Conservation (phyloP, 2,797 vertebrate species). For the Acrocephalus scirpaceus region DNA sequence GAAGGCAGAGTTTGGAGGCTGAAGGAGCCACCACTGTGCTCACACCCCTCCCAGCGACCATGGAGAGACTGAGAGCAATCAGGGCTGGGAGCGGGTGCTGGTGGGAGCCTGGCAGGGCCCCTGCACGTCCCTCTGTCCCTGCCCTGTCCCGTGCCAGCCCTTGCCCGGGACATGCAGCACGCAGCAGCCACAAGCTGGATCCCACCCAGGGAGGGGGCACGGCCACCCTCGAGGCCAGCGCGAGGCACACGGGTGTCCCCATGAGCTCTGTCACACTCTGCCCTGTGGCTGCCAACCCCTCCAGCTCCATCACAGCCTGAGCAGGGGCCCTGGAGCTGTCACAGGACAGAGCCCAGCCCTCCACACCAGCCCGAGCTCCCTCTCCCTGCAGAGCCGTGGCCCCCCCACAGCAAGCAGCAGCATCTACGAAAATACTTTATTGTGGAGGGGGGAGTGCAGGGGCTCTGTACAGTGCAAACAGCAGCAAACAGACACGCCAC, state of each 20-base stretch:
- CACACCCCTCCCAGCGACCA: neutral
- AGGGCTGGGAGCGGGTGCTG: fast-evolving
- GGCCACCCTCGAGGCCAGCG: fast-evolving
- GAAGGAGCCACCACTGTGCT: neutral
- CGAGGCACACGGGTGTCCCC: neutral
- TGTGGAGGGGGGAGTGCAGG: neutral
- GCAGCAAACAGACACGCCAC: fast-evolving
- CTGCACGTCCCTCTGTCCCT: neutral
- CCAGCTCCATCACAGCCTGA: neutral
- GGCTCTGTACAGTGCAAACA: neutral
- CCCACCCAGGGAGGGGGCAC: fast-evolving
- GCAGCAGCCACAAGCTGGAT: neutral
- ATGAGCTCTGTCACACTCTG: neutral
- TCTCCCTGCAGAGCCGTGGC: fast-evolving
- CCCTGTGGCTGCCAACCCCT: neutral
- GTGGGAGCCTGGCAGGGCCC: neutral
- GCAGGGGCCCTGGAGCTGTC: neutral
- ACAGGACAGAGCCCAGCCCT: neutral
- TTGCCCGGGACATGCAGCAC: neutral
- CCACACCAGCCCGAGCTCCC: no score
- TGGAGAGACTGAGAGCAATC: neutral
- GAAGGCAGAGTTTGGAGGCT: neutral
- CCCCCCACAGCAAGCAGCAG: neutral
- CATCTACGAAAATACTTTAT: constrained; percentile 70
- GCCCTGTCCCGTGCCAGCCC: neutral